A percentile compares a stretch with the other conserved stretches of the same genome.
phyloP scores from a whole-genome alignment of 2,797 vertebrate genomes.

The Spinus olivaceus region DNA sequence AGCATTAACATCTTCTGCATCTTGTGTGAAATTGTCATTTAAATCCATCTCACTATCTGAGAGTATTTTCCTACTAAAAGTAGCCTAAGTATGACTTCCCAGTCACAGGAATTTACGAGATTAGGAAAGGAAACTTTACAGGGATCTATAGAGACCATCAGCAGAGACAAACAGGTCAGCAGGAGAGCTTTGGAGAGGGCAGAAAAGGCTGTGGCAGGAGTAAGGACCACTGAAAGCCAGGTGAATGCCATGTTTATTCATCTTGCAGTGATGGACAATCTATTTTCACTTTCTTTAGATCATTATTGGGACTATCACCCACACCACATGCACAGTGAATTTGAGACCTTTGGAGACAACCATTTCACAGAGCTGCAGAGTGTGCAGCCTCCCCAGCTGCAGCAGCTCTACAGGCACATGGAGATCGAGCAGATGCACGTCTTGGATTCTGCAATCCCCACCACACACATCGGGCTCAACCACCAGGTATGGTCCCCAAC shows the following conservation, averaged over 20 bases:
- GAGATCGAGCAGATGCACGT: slow-evolving; percentile 88
- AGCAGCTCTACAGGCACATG: slow-evolving; percentile 86
- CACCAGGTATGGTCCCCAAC: slow-evolving; percentile 70
- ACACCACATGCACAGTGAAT: slow-evolving; percentile 86
- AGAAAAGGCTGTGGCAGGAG: not conserved
- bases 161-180: not conserved
- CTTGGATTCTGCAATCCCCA: slow-evolving; percentile 83
- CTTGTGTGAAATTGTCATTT: not conserved
- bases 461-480: slow-evolving; percentile 73
- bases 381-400: slow-evolving; percentile 89
- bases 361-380: slow-evolving; percentile 98
- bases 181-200: not conserved
- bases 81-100: not conserved
- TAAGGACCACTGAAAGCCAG: not conserved
- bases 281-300: slow-evolving; percentile 70
- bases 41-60: not conserved
- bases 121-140: not conserved
- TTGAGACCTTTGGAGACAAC: slow-evolving; percentile 88
- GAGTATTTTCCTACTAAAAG: not conserved
- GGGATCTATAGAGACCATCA: not conserved
- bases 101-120: not conserved
- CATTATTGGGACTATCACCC: slow-evolving; percentile 93
- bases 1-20: not conserved
- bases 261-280: not conserved
- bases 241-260: not conserved